A percentile compares a stretch with the other conserved stretches of the same genome.
These are phyloP conservation scores for Nemoura dubitans DNA, from an alignment of 2,888 invertebrate genomes.

Conservation along the genomic window DNA sequence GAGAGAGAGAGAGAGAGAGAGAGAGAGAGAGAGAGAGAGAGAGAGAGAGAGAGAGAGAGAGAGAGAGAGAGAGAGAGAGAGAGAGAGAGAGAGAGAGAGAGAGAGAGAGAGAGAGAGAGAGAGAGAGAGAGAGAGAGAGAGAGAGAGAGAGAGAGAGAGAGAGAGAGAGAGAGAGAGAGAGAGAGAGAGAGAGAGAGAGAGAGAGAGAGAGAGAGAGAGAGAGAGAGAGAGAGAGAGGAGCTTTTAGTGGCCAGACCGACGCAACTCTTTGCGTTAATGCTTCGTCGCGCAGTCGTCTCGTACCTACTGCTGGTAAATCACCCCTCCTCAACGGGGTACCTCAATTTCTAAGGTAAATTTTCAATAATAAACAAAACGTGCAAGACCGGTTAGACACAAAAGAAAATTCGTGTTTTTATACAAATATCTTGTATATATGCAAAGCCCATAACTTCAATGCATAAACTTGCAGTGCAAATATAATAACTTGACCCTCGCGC, in stretches of 20 bases:
- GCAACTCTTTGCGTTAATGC: no score
- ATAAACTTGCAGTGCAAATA: slow-evolving; percentile 2
- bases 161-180: neutral
- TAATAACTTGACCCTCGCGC: neutral
- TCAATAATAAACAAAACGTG: slow-evolving; percentile 12
- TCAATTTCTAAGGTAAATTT: neutral
- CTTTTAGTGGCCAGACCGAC: neutral
- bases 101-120: neutral
- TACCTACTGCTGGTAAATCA: neutral
- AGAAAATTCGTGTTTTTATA: neutral
- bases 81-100: neutral
- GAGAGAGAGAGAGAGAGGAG: neutral
- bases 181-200: neutral
- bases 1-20: neutral
- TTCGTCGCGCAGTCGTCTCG: neutral
- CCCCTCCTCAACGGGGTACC: neutral
- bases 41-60: neutral
- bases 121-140: neutral
- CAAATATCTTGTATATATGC: neutral
- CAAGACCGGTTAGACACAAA: neutral
- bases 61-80: neutral
- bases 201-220: neutral
- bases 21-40: neutral
- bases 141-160: neutral
- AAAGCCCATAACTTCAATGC: neutral